Percentiles rank a stretch among this genome's conserved stretches.
Evolutionary conservation across 2,888 invertebrate genomes (phyloP).

Genomic region (Auanema freiburgensis): DNA sequence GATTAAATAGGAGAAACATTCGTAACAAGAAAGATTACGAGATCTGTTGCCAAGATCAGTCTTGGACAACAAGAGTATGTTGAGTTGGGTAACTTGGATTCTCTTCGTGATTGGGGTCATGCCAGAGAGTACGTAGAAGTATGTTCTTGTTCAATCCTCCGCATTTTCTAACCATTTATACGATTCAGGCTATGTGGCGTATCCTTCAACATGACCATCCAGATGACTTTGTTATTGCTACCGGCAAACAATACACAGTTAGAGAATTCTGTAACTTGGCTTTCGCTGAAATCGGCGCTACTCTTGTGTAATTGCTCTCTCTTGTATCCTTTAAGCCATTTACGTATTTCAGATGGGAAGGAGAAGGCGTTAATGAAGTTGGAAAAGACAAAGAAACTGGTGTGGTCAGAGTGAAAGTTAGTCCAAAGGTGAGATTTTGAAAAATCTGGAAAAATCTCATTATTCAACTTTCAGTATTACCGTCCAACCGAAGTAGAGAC

Average conservation of each 20-base stretch:
- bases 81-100: constrained; percentile 91
- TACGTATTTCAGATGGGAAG: constrained; percentile 79
- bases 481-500: constrained; percentile 91
- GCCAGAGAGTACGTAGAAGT: constrained; percentile 66
- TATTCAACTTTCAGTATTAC: constrained; percentile 74
- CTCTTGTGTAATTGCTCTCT: constrained; percentile 70
- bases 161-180: not conserved
- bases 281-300: constrained; percentile 80
- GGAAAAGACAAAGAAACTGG: constrained; percentile 77
- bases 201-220: constrained; percentile 91
- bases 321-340: too few species aligned
- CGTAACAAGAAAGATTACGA: constrained; percentile 94
- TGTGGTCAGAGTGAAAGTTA: constrained; percentile 81
- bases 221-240: constrained; percentile 95
- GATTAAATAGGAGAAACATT: constrained; percentile 81
- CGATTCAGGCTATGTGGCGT: constrained; percentile 90
- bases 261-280: constrained; percentile 91
- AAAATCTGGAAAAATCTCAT: not conserved
- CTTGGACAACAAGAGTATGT: constrained; percentile 78
- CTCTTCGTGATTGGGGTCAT: constrained; percentile 93
- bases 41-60: constrained; percentile 93
- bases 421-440: constrained; percentile 69
- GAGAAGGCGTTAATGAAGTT: constrained; percentile 80
- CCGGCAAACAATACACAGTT: constrained; percentile 90
- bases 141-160: constrained; percentile 19